Base-by-base conservation (phyloP, 1,140 invertebrate genomes). In the Drosophila subobscura region DNA sequence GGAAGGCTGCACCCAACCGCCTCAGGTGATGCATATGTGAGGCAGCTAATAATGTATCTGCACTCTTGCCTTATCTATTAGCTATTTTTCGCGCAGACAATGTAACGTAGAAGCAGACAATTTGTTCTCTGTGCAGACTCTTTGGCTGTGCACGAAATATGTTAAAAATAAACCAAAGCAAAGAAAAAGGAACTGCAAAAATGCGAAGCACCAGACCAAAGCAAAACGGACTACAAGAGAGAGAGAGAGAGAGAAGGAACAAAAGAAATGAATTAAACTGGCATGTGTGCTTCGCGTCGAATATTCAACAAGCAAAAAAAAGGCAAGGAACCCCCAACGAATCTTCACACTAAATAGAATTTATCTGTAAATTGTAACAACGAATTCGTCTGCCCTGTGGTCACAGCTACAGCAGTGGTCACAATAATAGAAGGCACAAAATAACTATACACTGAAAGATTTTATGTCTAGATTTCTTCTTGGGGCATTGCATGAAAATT, bases 81-180 rank as follows among this genome's bases (percentile, higher is more conserved):
- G 42, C 20, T 46, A 55, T 55, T 68, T 47, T 3, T 5, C 14
- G 0, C 2, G 6, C 50, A 33, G 51, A 68, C 66, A 70, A 37
- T 68, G 66, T 65, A 72, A 61, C 50, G 44, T 46, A 45, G 20
- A 50, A 14, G 25, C 51, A 49, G 22, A 6, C 2, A 40, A 54
- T 46, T 40, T 47, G 61, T 79, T 59, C 16, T 20, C 16, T 20
- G 16, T 20, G 44, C 77, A 74, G 59, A 65, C 59, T 65, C 52
- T 46, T 51, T 37, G 29, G 33, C 10, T 12, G 33, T 37, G 33
- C 33, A 10, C 33, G 42, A 58, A 79, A 63, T 56, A 47, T 72
- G 29, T 78, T 79, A 80, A 72, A 80, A 80, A 80, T 80, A 80
- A 72, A 65, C 57, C 53, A 54, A 80, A 80, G 77, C 72, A 76